phyloP scores from a whole-genome alignment of 2,888 invertebrate genomes.

The Serripes groenlandicus region DNA sequence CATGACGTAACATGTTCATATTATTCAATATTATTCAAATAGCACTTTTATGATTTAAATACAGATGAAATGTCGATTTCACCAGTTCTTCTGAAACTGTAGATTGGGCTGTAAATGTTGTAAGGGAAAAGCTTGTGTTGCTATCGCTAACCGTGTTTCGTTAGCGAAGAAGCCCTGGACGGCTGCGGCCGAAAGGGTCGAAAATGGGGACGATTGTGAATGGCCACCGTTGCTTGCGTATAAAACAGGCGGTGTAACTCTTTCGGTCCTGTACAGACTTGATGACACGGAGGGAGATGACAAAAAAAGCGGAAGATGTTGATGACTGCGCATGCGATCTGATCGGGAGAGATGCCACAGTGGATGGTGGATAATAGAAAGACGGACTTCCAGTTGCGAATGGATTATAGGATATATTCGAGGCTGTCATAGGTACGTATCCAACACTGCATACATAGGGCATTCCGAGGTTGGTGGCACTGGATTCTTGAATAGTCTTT shows the following conservation, averaged over 20 bases:
- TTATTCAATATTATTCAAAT: no score
- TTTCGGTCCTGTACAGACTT: neutral
- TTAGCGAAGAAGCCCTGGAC: slow-evolving; percentile 42
- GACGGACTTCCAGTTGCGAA: slow-evolving; percentile 33
- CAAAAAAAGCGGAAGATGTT: neutral
- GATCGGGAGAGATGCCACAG: slow-evolving; percentile 2
- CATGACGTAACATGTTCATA: no score
- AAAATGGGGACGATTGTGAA: neutral
- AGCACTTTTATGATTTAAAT: no score
- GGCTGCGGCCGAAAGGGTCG: slow-evolving; percentile 17
- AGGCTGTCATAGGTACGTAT: slow-evolving; percentile 77
- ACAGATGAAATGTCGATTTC: neutral
- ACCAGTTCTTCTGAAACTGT: slow-evolving; percentile 42
- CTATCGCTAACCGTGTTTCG: slow-evolving; percentile 26
- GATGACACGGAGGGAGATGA: neutral
- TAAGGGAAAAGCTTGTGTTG: slow-evolving; percentile 40
- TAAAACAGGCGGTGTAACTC: neutral
- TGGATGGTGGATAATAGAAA: slow-evolving; percentile 33
- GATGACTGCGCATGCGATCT: neutral
- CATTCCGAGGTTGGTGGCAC: neutral
- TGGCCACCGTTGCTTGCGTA: no score
- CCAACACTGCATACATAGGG: slow-evolving; percentile 61
- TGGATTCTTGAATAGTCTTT: slow-evolving; percentile 63
- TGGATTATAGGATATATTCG: slow-evolving; percentile 67
- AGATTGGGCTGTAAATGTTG: slow-evolving; percentile 44